Base-by-base conservation (phyloP, 2,113 vertebrate genomes). In the Eurypyga helias region DNA sequence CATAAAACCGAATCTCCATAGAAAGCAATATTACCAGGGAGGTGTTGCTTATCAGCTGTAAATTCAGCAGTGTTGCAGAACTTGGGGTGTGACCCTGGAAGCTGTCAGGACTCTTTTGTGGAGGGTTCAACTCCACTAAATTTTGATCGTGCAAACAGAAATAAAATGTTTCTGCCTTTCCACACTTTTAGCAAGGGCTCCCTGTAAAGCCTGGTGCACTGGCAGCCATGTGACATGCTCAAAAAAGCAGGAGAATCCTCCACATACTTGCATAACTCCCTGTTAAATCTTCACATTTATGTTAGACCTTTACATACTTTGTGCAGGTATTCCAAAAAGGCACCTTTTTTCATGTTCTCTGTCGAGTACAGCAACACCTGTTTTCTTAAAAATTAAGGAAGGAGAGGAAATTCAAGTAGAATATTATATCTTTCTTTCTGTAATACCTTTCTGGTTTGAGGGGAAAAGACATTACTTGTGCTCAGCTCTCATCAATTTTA, bases 301-400 rank as follows among this genome's bases (percentile, higher is more conserved):
- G 17, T 65, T 34, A 49, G 13, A 14, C 14, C 41, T 65, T 65
- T 61, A 25, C 25, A 58, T 54, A 31, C 7, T 11, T 91, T 46
- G 12, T 49, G 17, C 21, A 70, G 6, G 2, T 78, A 23, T 46
- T 84, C 36, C 18, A 13, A 48, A 62, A 67, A 23, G 60, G 2
- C 1, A 12, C 6, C 8, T n/a, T 83, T 29, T 70, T 66, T 69
- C 18, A 24, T 67, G 1, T 51, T 94, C 29, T 90, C 61, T 60
- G 6, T 33, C 21, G 10, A 43, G 10, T 21, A 26, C 3, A 75
- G 24, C 1, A 7, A 43, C 4, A 57, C 2, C 2, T 25, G 12
- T 29, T 87, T 73, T 34, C 65, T 67, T 60, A 55, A 84, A 90
- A 87, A 46, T 54, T 0, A 55, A 72, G 14, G 14, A 57, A 67